A percentile compares a stretch with the other conserved stretches of the same genome.
These are phyloP conservation scores for Pollimyrus isidori DNA, from an alignment of 2,113 vertebrate species.

Conservation along the genomic window DNA sequence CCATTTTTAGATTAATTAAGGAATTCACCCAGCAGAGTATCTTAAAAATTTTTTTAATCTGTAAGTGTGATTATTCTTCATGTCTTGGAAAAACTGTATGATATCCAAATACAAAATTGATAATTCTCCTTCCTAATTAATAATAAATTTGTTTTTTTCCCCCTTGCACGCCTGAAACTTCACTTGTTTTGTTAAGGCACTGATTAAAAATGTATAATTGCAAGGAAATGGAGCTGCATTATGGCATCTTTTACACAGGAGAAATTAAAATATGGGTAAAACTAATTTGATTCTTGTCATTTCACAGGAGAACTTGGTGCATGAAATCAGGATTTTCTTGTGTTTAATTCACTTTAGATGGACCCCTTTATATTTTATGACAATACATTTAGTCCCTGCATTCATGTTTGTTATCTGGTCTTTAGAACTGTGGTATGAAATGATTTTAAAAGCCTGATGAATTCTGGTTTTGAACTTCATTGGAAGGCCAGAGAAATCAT, in stretches of 20 bases:
- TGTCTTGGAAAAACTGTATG: not conserved
- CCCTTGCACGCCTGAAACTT: not conserved
- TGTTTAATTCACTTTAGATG: not conserved
- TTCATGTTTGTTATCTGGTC: not conserved
- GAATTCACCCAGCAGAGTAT: not conserved
- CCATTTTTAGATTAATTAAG: not conserved
- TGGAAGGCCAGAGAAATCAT: not conserved
- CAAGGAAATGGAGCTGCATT: not conserved
- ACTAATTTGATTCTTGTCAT: not conserved
- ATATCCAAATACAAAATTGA: not conserved
- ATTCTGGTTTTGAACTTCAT: not conserved
- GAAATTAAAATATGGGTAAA: not conserved
- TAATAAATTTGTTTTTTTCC: not conserved
- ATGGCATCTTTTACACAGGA: not conserved
- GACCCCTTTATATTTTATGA: not conserved
- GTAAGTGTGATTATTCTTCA: not conserved
- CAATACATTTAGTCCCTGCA: not conserved
- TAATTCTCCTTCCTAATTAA: not conserved
- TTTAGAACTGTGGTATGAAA: not conserved
- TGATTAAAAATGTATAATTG: not conserved
- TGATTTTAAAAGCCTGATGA: not conserved
- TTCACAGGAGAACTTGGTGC: not conserved
- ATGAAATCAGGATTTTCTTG: constrained; percentile 2
- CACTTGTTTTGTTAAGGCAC: not conserved
- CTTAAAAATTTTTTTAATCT: not conserved